Evolutionary conservation across 1,140 invertebrate genomes (phyloP).

Genomic region (Drosophila pseudoobscura): DNA sequence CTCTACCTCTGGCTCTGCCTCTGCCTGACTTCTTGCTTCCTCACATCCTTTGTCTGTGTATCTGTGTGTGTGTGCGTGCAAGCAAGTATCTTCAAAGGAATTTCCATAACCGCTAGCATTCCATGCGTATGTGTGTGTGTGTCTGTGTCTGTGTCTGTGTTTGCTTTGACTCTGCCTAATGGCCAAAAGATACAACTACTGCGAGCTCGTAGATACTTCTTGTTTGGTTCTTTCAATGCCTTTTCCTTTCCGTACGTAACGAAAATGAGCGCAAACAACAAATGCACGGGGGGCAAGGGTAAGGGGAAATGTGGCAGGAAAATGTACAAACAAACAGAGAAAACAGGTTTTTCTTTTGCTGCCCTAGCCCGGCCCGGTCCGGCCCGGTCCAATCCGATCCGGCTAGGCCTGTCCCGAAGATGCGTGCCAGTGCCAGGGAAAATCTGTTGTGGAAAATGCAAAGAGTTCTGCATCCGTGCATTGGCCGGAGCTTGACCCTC

Average conservation of each 20-base stretch:
- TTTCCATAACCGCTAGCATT: slow-evolving; percentile 82
- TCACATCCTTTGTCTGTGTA: slow-evolving; percentile 30
- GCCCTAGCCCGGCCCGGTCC: not conserved
- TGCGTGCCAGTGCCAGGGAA: slow-evolving; percentile 52
- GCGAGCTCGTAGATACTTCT: slow-evolving; percentile 38
- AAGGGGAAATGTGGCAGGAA: slow-evolving; percentile 58
- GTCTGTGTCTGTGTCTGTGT: slow-evolving; percentile 5
- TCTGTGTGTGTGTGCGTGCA: slow-evolving; percentile 21
- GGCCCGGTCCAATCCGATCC: too few relatives aligned
- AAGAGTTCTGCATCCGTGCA: slow-evolving; percentile 31
- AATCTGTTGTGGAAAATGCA: slow-evolving; percentile 73
- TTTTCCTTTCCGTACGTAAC: slow-evolving; percentile 79
- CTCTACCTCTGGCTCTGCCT: slow-evolving; percentile 29
- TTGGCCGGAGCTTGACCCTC: slow-evolving; percentile 57
- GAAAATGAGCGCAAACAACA: slow-evolving; percentile 74
- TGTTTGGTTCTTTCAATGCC: slow-evolving; percentile 56
- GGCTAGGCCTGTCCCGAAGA: slow-evolving; percentile 16
- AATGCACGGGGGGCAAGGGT: slow-evolving; percentile 7
- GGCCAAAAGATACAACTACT: slow-evolving; percentile 50
- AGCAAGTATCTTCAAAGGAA: slow-evolving; percentile 64
- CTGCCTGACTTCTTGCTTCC: slow-evolving; percentile 53
- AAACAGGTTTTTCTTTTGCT: slow-evolving; percentile 61
- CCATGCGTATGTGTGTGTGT: slow-evolving; percentile 42
- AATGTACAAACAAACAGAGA: slow-evolving; percentile 42
- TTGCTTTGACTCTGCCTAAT: slow-evolving; percentile 56